Base-by-base conservation (phyloP, 2,888 invertebrate species). In the Invenusta paracnida region DNA sequence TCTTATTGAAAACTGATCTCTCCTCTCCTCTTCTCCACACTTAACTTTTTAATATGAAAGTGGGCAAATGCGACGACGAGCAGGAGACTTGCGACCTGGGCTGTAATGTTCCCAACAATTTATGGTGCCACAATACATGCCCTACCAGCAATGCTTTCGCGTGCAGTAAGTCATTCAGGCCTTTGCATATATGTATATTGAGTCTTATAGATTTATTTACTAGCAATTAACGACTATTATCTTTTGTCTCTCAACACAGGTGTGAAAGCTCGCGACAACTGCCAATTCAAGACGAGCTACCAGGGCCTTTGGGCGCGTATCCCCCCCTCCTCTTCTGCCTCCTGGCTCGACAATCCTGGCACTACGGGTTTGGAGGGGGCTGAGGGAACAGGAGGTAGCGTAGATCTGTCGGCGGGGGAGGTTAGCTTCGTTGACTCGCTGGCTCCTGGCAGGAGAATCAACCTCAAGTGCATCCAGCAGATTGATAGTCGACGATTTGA, bases 11-110 rank as follows among this genome's bases (percentile, higher is more conserved):
- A n/a, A n/a, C n/a, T n/a, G n/a, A n/a, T n/a, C n/a, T n/a, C n/a
- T n/a, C n/a, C n/a, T n/a, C n/a, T n/a, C n/a, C n/a, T n/a, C n/a
- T n/a, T n/a, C n/a, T n/a, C n/a, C n/a, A n/a, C n/a, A n/a, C n/a
- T n/a, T n/a, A n/a, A n/a, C n/a, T n/a, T n/a, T 48, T 48, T 48
- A 48, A 11, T 48, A 11, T 5, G 48, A n/a, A 27, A 84, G 84
- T 84, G 29, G 84, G 84, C 1, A 29, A 67, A 1, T 84, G 84
- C 48, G 84, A 84, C 25, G 84, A 84, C 29, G 84, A 84, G 48
- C 84, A 84, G 30, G 84, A 84, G 73, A 79, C 28, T 1, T 84
- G 84, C 67, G 84, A 84, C 13, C 2, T 27, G 23, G 84, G 84
- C 27, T 84, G 84, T 27, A 29, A 84, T 27, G 29, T 27, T 25